Conservation (phyloP, 2,113 vertebrate species). For the Seriola rivoliana region DNA sequence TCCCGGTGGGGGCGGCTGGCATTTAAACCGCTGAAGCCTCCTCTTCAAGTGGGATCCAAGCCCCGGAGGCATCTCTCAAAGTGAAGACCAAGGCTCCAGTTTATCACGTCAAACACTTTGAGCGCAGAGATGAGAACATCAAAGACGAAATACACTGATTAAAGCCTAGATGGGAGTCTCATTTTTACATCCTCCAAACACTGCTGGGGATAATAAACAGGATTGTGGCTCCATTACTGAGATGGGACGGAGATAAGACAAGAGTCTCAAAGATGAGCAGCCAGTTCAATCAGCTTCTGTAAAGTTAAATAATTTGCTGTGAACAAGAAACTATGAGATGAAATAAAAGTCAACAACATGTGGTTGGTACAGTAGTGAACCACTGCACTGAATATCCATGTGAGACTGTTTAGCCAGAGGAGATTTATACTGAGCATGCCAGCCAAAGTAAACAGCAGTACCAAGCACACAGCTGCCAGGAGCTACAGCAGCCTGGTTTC, state of each 20-base stretch:
- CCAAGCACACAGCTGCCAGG: conserved; percentile 5
- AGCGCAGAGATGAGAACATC: conserved; percentile 44
- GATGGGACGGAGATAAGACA: conserved; percentile 3
- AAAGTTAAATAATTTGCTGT: conserved; percentile 48
- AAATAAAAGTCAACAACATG: conserved; percentile 40
- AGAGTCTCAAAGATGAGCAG: conserved; percentile 28
- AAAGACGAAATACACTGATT: conserved; percentile 55
- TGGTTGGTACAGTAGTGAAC: conserved; percentile 3
- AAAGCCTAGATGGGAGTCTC: conserved; percentile 32
- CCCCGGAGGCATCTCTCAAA: conserved; percentile 38
- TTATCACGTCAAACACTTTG: conserved; percentile 53
- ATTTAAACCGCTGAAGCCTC: conserved; percentile 46
- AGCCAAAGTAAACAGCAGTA: conserved; percentile 48
- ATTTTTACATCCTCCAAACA: conserved; percentile 34
- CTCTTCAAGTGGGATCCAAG: conserved; percentile 23
- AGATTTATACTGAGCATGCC: conserved; percentile 17
- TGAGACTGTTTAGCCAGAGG: conserved; percentile 37
- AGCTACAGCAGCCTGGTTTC: conserved; percentile 2
- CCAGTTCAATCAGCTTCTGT: conserved; percentile 59
- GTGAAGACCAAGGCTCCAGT: conserved; percentile 47
- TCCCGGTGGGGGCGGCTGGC: conserved; percentile 24
- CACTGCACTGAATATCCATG: background rate
- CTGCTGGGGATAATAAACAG: conserved; percentile 45
- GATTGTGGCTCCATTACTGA: conserved; percentile 36
- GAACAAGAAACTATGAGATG: conserved; percentile 42